These are phyloP conservation scores for Cryptotermes secundus DNA, from an alignment of 1,140 invertebrate species.

Conservation along the genomic window DNA sequence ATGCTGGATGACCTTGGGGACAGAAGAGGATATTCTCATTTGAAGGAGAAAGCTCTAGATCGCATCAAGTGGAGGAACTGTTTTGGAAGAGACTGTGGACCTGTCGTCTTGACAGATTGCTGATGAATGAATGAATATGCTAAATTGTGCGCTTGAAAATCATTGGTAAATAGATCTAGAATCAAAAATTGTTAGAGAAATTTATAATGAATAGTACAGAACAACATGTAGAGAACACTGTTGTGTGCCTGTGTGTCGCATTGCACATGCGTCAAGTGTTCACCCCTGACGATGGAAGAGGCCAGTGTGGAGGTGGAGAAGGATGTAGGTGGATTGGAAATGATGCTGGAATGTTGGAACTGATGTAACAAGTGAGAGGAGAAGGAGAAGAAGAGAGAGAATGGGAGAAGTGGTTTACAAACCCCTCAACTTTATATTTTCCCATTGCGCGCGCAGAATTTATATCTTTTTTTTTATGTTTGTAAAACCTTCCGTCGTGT, in stretches of 20 bases:
- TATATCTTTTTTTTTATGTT: background rate
- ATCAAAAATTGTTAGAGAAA: too few relatives aligned
- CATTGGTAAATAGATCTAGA: too few relatives aligned
- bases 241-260: background rate
- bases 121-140: too few relatives aligned
- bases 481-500: background rate
- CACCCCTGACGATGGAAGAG: background rate
- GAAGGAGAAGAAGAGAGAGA: background rate
- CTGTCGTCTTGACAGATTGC: too few relatives aligned
- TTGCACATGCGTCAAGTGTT: background rate
- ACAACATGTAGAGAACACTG: too few relatives aligned
- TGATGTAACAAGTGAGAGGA: constrained; percentile 19
- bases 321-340: constrained; percentile 18
- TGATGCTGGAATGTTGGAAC: constrained; percentile 18
- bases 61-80: too few relatives aligned
- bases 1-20: too few relatives aligned
- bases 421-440: constrained; percentile 10
- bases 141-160: too few relatives aligned
- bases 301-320: background rate
- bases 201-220: too few relatives aligned
- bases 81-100: too few relatives aligned
- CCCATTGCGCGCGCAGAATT: constrained; percentile 7
- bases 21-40: too few relatives aligned
- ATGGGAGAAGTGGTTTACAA: background rate
- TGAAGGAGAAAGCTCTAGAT: too few relatives aligned